These are phyloP conservation scores for Saxidomus purpurata DNA, from an alignment of 1,140 invertebrate species.

Conservation along the genomic window DNA sequence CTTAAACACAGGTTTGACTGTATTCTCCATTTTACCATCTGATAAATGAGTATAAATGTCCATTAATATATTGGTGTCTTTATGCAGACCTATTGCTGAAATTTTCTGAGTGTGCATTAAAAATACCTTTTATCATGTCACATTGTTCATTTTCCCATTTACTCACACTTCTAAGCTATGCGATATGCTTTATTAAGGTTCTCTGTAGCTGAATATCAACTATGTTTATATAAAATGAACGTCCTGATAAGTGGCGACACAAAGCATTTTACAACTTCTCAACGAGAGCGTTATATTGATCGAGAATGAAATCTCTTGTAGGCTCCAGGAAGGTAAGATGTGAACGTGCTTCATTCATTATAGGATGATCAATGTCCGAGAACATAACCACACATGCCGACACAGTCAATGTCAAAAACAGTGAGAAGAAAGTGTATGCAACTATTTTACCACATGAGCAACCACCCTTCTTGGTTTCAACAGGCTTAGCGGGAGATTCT, in stretches of 20 bases:
- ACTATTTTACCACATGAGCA: constrained; percentile 71
- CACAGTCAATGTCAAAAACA: constrained; percentile 76
- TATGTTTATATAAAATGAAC: constrained; percentile 1
- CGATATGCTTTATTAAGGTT: constrained; percentile 2
- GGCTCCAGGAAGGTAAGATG: constrained; percentile 80
- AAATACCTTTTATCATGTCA: too few species aligned
- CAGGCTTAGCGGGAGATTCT: neutral
- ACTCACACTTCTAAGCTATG: neutral
- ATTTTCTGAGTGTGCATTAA: too few species aligned
- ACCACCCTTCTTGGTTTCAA: constrained; percentile 57
- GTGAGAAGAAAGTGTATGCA: constrained; percentile 73
- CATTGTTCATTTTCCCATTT: too few species aligned
- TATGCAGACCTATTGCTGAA: too few species aligned
- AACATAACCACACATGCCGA: constrained; percentile 77
- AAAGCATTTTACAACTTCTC: constrained; percentile 38
- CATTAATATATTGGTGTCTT: too few species aligned
- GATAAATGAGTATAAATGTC: too few species aligned
- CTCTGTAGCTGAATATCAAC: neutral
- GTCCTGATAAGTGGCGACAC: neutral
- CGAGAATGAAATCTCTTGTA: constrained; percentile 75
- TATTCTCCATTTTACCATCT: too few species aligned
- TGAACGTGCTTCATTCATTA: constrained; percentile 71
- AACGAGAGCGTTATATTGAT: constrained; percentile 64
- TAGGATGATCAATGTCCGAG: constrained; percentile 78
- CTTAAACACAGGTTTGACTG: too few species aligned